phyloP scores from a whole-genome alignment of 2,113 vertebrate genomes.

The Dasyurus viverrinus region DNA sequence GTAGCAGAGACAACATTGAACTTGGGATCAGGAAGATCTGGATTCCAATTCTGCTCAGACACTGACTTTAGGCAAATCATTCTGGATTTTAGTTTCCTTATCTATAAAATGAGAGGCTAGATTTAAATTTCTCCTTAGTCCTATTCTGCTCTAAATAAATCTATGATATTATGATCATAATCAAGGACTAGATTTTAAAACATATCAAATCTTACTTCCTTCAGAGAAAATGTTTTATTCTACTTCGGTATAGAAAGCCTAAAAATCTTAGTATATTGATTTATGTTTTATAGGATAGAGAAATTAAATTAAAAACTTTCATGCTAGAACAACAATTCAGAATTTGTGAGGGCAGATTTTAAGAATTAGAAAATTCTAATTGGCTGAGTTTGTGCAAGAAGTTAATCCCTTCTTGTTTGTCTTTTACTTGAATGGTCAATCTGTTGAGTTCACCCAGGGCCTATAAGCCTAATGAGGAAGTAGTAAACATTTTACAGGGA shows the following conservation, averaged over 20 bases:
- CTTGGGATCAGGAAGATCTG: neutral
- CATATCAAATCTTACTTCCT: neutral
- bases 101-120: neutral
- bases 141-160: neutral
- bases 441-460: slow-evolving; percentile 76
- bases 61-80: neutral
- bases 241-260: neutral
- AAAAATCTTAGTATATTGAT: neutral
- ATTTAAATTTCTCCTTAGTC: neutral
- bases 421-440: slow-evolving; percentile 75
- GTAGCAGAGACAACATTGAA: neutral
- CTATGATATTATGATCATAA: neutral
- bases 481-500: neutral
- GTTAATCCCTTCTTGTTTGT: slow-evolving; percentile 77
- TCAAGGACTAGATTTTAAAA: neutral
- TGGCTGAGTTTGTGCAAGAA: slow-evolving; percentile 68
- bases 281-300: neutral
- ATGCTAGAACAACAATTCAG: neutral
- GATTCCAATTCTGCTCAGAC: neutral
- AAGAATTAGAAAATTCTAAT: slow-evolving; percentile 67
- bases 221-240: neutral
- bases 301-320: slow-evolving; percentile 32
- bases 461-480: slow-evolving; percentile 65
- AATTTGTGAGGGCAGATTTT: slow-evolving; percentile 37
- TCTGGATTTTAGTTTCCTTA: neutral